Base-by-base conservation (phyloP, 1,140 invertebrate genomes). In the Orchesella cincta region DNA sequence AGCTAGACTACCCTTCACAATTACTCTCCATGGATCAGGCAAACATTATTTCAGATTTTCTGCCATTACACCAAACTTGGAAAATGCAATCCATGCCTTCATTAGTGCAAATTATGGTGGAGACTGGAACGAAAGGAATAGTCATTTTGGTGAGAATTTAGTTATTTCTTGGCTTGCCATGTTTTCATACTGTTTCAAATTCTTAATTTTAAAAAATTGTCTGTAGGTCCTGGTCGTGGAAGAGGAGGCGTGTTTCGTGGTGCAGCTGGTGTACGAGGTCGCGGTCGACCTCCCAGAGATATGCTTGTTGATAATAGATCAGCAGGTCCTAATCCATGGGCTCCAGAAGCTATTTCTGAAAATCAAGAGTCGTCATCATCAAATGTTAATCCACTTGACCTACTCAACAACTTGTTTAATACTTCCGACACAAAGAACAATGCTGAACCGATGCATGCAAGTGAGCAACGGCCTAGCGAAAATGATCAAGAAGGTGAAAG, bases 1-100 rank as follows among this genome's bases (percentile, higher is more conserved):
- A 67, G 96, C 95, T 14, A 5, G 62, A 28, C 87, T 97, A 52
- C 95, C 96, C 0, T 94, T 95, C 83, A 91, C 94, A 0, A 91
- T 97, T 73, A 89, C 92, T 72, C 88, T 97, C 33, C 90, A 54
- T 34, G 39, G 91, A 29, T 92, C 91, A 26, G 90, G 91, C 77
- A 92, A 92, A 79, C 93, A 95, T 85, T 95, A 93, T 81, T 89
- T 98, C 28, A 87, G 94, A 36, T 91, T 97, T 79, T 89, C 92
- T 0, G 91, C 92, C 0, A 86, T 96, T 72, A 93, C 95, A 0
- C 90, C 91, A 72, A 91, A 92, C 75, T 87, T 90, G 18, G 86
- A 87, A 73, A 18, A 29, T n/a, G 75, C 67, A 1, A 79, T 79
- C 52, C 31, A 64, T 14, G 20, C 34, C 1, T 76, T 67, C 39